phyloP scores from a whole-genome alignment of 2,797 vertebrate species.

The Tokudaia tokunoshimensis region DNA sequence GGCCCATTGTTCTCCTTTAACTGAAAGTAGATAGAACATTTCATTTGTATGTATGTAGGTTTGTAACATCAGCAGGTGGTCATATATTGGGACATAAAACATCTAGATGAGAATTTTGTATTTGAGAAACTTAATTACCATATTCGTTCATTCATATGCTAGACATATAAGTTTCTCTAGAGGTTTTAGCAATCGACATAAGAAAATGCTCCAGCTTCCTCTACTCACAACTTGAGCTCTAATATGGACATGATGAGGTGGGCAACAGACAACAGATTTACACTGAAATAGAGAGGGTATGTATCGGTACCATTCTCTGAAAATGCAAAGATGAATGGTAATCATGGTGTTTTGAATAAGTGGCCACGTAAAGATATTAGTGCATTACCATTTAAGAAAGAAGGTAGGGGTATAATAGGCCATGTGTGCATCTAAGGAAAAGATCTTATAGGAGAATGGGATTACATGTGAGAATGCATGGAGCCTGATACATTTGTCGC shows the following conservation, averaged over 20 bases:
- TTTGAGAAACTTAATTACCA: conserved; percentile 1
- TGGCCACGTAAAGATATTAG: neutral
- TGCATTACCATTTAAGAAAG: neutral
- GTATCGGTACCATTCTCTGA: neutral
- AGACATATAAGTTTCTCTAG: conserved; percentile 2
- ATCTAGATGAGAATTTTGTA: neutral
- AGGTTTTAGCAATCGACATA: neutral
- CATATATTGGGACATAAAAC: neutral
- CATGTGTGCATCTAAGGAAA: neutral
- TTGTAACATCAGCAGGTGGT: neutral
- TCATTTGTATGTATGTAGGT: neutral
- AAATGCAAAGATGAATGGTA: neutral
- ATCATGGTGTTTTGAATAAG: neutral
- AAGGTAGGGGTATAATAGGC: neutral
- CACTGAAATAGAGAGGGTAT: neutral
- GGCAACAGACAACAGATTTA: neutral
- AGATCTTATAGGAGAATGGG: neutral
- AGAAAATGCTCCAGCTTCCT: neutral
- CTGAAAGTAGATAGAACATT: neutral
- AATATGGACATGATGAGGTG: neutral
- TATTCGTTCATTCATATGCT: neutral
- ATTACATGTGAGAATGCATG: neutral
- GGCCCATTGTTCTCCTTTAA: neutral
- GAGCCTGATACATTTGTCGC: neutral
- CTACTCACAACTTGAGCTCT: neutral